These are phyloP conservation scores for Polymixis lichenea DNA, from an alignment of 2,888 invertebrate genomes.

Conservation along the genomic window DNA sequence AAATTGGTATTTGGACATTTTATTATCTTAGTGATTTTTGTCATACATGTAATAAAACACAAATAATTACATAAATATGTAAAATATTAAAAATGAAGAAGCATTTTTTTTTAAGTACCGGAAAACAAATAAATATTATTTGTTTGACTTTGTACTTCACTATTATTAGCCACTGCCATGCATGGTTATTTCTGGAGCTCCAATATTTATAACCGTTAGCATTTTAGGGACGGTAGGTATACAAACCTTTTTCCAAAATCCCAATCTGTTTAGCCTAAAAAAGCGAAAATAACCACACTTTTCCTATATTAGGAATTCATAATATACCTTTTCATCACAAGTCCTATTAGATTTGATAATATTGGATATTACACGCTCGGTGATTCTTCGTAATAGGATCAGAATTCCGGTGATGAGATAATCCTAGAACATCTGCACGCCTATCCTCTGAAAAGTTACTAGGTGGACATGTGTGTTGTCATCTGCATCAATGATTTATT, in stretches of 20 bases:
- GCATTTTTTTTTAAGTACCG: background rate
- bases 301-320: slow-evolving; percentile 49
- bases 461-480: too few relatives aligned
- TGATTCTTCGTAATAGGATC: background rate
- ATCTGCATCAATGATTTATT: too few relatives aligned
- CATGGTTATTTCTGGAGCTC: slow-evolving; percentile 19
- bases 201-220: slow-evolving; percentile 26
- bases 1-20: slow-evolving; percentile 3
- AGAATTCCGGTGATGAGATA: background rate
- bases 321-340: slow-evolving; percentile 18
- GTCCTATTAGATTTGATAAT: slow-evolving; percentile 34
- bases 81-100: too few relatives aligned
- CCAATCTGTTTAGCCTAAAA: background rate
- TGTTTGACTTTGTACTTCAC: background rate
- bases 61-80: too few relatives aligned
- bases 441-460: background rate
- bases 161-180: background rate
- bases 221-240: slow-evolving; percentile 23
- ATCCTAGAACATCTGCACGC: background rate
- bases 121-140: background rate
- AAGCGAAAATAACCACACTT: slow-evolving; percentile 35
- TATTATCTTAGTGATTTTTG: background rate
- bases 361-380: slow-evolving; percentile 14
- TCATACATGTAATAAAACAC: too few relatives aligned
- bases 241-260: slow-evolving; percentile 24